These are phyloP conservation scores for Dendrocincla tyrannina DNA, from an alignment of 2,797 vertebrate species.

Conservation along the genomic window DNA sequence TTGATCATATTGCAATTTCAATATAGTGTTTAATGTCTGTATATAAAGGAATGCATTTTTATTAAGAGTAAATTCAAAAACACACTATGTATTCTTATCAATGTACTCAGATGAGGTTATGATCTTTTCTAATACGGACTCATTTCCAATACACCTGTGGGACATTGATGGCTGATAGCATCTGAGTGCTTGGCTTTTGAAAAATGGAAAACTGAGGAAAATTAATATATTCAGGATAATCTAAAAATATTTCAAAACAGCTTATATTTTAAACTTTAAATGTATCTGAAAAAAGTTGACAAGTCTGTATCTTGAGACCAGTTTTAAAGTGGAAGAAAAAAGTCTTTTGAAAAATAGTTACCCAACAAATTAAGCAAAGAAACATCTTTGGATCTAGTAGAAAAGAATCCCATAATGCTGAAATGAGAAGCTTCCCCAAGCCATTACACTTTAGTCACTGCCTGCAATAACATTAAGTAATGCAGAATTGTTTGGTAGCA, in stretches of 20 bases:
- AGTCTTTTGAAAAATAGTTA: background rate
- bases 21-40: background rate
- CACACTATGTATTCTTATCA: background rate
- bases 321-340: background rate
- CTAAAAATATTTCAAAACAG: background rate
- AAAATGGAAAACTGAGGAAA: background rate
- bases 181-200: background rate
- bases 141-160: background rate
- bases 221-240: background rate
- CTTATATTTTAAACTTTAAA: background rate
- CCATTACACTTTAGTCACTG: background rate
- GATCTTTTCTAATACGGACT: background rate
- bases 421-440: background rate
- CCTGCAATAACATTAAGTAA: background rate
- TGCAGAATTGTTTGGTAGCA: background rate
- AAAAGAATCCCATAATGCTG: fast-evolving
- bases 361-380: background rate
- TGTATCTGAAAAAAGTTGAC: background rate
- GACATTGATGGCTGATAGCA: background rate
- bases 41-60: background rate
- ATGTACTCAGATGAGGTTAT: background rate
- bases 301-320: background rate
- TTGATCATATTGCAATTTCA: background rate
- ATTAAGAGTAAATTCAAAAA: background rate
- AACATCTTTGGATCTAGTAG: background rate